These are phyloP conservation scores for Pseudopipra pipra DNA, from an alignment of 2,113 vertebrate genomes.

Conservation along the genomic window DNA sequence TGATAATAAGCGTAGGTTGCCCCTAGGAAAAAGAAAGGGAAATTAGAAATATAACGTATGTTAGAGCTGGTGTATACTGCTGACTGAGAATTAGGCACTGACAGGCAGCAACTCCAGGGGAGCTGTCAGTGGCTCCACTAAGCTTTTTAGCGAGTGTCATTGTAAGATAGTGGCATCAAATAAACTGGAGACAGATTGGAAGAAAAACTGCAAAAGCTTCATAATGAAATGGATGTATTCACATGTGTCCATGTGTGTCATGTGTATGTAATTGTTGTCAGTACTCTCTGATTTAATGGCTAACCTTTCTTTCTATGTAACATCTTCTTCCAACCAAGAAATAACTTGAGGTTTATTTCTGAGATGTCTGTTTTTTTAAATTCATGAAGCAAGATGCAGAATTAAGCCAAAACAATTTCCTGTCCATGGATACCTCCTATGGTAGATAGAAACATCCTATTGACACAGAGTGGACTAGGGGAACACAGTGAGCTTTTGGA, in stretches of 20 bases:
- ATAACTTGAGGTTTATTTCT: neutral
- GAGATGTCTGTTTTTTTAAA: neutral
- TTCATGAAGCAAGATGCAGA: neutral
- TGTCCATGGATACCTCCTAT: neutral
- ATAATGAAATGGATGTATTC: neutral
- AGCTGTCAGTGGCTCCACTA: neutral
- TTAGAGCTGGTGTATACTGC: neutral
- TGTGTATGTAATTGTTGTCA: neutral
- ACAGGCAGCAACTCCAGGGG: neutral
- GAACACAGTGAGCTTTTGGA: accelerated
- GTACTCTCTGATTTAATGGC: neutral
- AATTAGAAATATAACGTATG: neutral
- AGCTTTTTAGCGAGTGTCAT: neutral
- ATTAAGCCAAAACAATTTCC: neutral
- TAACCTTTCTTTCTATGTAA: neutral
- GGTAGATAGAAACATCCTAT: neutral
- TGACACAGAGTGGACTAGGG: neutral
- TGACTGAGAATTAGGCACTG: neutral
- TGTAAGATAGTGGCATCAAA: neutral
- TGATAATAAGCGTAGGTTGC: constrained; percentile 10
- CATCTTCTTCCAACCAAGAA: neutral
- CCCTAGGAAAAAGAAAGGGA: neutral
- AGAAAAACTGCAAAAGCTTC: neutral
- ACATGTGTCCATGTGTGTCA: accelerated
- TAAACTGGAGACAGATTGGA: neutral